Evolutionary conservation across 37 sponge, comb jelly and placozoan genomes (phyloP), one percentile per base, ranked within the genome.

Genomic region (Spongia lamella): DNA sequence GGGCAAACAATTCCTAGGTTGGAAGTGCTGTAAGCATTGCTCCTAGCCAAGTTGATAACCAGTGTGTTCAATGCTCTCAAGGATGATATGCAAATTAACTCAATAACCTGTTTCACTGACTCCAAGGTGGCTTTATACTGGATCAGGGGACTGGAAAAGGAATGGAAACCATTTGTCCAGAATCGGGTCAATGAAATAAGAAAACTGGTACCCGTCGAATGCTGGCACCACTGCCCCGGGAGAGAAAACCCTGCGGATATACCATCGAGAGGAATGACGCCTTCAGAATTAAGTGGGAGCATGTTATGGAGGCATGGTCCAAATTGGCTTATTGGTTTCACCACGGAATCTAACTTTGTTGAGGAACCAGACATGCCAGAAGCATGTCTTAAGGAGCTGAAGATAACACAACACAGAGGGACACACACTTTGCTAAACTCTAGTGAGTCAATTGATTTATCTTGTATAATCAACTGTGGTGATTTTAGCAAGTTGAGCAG

Each of bases 1-100:
- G 56, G 16, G 2, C 53, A 55, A 24, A 53, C 78, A 4, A 77
- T 77, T n/a, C 78, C 78, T 66, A 35, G 78, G 19, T 22, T 66
- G 37, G 78, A 77, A 34, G 67, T 77, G 25, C 53, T 77, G 26
- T 64, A 66, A 16, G 78, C 78, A 37, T 29, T 77, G n/a, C 37
- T 77, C 26, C 56, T 47, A 21, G 2, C 25, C 6, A 27, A 56
- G 22, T 60, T 68, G 37, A 31, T 78, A 50, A 13, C 25, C 21
- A n/a, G n/a, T n/a, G n/a, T n/a, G n/a, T n/a, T n/a, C n/a, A n/a
- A n/a, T n/a, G n/a, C n/a, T n/a, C n/a, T n/a, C n/a, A n/a, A n/a
- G n/a, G n/a, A n/a, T n/a, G n/a, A n/a, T n/a, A n/a, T n/a, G n/a
- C 63, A 22, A 21, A 21, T 24, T 20, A 14, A 14, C 13, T 25